Conservation (phyloP, 2,113 vertebrate species). For the Zingel zingel region DNA sequence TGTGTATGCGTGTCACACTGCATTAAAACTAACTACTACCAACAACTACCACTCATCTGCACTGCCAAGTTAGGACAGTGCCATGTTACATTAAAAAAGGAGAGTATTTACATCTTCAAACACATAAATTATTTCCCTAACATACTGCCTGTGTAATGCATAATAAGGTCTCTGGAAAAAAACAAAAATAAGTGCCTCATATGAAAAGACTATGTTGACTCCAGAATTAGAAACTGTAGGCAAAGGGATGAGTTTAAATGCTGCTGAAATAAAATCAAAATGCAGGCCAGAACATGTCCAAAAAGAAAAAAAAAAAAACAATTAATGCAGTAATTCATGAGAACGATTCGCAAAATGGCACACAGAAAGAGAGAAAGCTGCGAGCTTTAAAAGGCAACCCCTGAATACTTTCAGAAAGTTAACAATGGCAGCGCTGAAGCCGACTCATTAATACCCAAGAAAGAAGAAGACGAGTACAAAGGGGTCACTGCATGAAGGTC, state of each 20-base stretch:
- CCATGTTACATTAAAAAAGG: slow-evolving; percentile 54
- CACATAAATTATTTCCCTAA: slow-evolving; percentile 81
- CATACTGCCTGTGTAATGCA: slow-evolving; percentile 76
- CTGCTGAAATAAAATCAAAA: slow-evolving; percentile 46
- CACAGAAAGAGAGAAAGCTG: slow-evolving; percentile 60
- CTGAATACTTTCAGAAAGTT: slow-evolving; percentile 63
- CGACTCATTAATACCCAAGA: slow-evolving; percentile 44
- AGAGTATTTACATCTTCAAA: slow-evolving; percentile 81
- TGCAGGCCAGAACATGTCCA: slow-evolving; percentile 36
- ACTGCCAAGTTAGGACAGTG: slow-evolving; percentile 64
- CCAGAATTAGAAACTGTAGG: slow-evolving; percentile 46
- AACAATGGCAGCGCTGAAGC: slow-evolving; percentile 58
- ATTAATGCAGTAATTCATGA: slow-evolving; percentile 65
- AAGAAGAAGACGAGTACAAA: slow-evolving; percentile 22
- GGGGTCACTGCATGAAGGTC: slow-evolving; percentile 33
- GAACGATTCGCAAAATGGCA: slow-evolving; percentile 70
- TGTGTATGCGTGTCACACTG: slow-evolving; percentile 63
- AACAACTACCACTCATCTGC: slow-evolving; percentile 62
- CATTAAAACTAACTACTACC: slow-evolving; percentile 69
- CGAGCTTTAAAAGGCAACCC: slow-evolving; percentile 55
- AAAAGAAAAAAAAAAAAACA: slow-evolving; percentile 12
- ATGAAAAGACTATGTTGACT: slow-evolving; percentile 55
- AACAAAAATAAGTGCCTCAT: slow-evolving; percentile 57
- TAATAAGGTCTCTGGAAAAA: slow-evolving; percentile 55
- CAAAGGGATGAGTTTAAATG: slow-evolving; percentile 43